A percentile compares a stretch with the other conserved stretches of the same genome.
These are phyloP conservation scores for Psettodes erumei DNA, from an alignment of 2,113 vertebrate genomes.

Conservation along the genomic window DNA sequence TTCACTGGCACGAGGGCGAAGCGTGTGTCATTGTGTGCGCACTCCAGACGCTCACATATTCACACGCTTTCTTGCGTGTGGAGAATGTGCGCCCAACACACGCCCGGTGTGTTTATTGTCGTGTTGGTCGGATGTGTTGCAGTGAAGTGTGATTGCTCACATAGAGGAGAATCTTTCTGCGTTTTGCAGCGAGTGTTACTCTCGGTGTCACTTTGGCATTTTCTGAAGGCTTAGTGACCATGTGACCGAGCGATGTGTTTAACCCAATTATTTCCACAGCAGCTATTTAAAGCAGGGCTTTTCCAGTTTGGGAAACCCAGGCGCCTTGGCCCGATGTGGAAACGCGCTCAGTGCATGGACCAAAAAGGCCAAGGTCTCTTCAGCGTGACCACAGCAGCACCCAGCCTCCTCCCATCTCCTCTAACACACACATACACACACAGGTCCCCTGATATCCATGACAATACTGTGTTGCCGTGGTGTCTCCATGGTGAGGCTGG, in stretches of 20 bases:
- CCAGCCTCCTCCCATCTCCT: conserved; percentile 64
- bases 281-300: conserved; percentile 59
- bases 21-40: conserved; percentile 55
- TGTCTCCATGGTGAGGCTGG: conserved; percentile 87
- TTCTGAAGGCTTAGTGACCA: conserved; percentile 8
- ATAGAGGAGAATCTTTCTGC: conserved; percentile 9
- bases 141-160: conserved; percentile 26
- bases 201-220: conserved; percentile 13
- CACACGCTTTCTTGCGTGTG: conserved; percentile 24
- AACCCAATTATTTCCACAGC: conserved; percentile 35
- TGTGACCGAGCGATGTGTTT: conserved; percentile 29
- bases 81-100: conserved; percentile 31
- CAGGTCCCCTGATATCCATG: conserved; percentile 89
- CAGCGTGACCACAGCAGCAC: conserved; percentile 55
- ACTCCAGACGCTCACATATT: not conserved
- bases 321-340: conserved; percentile 51
- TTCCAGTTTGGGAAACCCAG: conserved; percentile 36
- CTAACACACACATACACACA: conserved; percentile 59
- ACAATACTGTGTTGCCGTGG: conserved; percentile 89
- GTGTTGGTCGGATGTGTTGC: conserved; percentile 30
- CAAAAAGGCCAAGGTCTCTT: conserved; percentile 83
- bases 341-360: conserved; percentile 57
- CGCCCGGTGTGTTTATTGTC: conserved; percentile 56
- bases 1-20: conserved; percentile 72
- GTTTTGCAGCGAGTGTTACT: conserved; percentile 13